A percentile compares a stretch with the other conserved stretches of the same genome.
These are phyloP conservation scores for Motacilla alba DNA, from an alignment of 2,113 vertebrate genomes.

Conservation along the genomic window DNA sequence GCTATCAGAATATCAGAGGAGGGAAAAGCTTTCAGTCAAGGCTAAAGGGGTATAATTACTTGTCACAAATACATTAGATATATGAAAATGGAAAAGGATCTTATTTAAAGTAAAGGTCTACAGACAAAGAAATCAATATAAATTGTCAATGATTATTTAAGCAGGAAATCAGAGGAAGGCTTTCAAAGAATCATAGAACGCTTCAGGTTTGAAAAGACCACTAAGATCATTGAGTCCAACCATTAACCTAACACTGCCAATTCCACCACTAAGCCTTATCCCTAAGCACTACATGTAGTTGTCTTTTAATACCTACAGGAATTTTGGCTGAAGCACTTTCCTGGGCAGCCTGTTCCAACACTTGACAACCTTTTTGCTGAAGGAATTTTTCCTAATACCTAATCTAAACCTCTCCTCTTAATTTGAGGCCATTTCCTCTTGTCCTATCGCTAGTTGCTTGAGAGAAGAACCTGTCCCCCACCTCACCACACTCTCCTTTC, in stretches of 20 bases:
- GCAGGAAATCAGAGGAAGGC: neutral
- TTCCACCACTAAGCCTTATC: neutral
- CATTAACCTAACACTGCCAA: neutral
- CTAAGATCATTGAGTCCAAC: neutral
- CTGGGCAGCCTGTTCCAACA: neutral
- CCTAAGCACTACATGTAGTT: neutral
- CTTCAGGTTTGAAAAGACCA: neutral
- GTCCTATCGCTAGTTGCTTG: rapidly evolving
- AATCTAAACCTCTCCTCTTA: neutral
- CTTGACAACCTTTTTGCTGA: neutral
- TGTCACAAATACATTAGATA: neutral
- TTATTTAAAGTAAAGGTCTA: neutral
- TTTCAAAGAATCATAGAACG: neutral
- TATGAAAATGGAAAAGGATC: neutral
- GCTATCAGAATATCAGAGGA: neutral
- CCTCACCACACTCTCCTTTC: neutral
- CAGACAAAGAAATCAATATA: neutral
- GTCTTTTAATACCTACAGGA: neutral
- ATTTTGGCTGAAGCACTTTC: neutral
- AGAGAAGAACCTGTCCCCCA: neutral
- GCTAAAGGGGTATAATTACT: neutral
- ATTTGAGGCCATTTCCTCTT: neutral
- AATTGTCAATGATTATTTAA: neutral
- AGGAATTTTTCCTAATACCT: neutral
- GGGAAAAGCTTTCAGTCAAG: neutral